Base-by-base conservation (phyloP, 2,797 vertebrate genomes). In the Sarcoramphus papa region DNA sequence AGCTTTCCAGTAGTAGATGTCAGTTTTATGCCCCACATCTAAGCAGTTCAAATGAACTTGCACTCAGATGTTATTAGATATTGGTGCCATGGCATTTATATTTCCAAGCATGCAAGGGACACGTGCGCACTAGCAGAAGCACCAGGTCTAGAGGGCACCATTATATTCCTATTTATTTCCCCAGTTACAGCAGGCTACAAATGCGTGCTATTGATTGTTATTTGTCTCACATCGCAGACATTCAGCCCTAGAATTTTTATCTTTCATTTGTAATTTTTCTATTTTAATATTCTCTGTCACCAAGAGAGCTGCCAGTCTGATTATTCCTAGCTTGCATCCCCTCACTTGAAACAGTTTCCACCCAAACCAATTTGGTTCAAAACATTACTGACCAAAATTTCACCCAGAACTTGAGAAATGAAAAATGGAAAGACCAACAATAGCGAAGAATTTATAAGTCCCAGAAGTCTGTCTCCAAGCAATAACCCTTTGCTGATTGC, bases 141-240 rank as follows among this genome's bases (percentile, higher is more conserved):
- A 93, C 68, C 90, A 77, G 95, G 95, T 96, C 90, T 94, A 95
- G 69, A 95, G 90, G 86, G 64, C 88, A 93, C 90, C 57, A 41
- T 84, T 92, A 88, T 76, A 90, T 81, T 90, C 91, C 91, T 88
- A 74, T 94, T 93, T 95, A 92, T 93, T 92, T 94, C 67, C 54
- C 23, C 62, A 72, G 82, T 86, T 95, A 67, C 51, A 96, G 57
- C 47, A 81, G 54, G 50, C 65, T 96, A 92, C 82, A 96, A 79
- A 86, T 48, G 41, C 76, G 63, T 21, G 57, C 43, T 95, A 91
- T 90, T 88, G 89, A 93, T 93, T 91, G 54, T 48, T 94, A 90
- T 91, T 95, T 93, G 50, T 86, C 85, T 91, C 87, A 63, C 77
- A 86, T 31, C 0, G 0, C 65, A 92, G 69, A 63, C 28, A 28